Evolutionary conservation across 2,113 vertebrate genomes (phyloP).

Genomic region (Delphinapterus leucas): DNA sequence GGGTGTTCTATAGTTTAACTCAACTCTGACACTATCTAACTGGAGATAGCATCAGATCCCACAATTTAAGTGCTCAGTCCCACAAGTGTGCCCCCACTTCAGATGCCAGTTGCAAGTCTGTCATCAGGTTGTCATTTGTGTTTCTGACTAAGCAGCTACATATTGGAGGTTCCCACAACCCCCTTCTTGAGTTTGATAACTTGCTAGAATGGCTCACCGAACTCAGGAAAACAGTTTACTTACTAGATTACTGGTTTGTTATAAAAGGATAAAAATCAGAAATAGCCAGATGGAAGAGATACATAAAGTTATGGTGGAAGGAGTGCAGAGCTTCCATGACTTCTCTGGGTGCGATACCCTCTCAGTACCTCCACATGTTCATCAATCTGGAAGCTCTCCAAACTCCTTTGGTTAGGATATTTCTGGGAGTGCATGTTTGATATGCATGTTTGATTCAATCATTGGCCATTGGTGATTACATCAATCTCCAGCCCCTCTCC

Average conservation of each 20-base stretch:
- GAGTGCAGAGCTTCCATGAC: not conserved
- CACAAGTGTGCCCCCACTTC: not conserved
- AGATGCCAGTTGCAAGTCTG: not conserved
- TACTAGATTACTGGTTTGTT: not conserved
- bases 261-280: not conserved
- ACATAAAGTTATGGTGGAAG: not conserved
- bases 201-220: not conserved
- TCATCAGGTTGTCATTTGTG: not conserved
- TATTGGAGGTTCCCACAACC: not conserved
- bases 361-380: not conserved
- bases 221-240: not conserved
- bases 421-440: not conserved
- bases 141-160: not conserved
- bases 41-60: not conserved
- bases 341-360: not conserved
- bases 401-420: not conserved
- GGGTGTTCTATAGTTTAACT: not conserved
- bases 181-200: not conserved
- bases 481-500: not conserved
- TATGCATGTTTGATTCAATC: not conserved
- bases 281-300: not conserved
- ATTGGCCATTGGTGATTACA: not conserved
- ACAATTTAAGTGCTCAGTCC: not conserved
- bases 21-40: not conserved
- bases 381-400: not conserved